Conservation (phyloP, 2,113 vertebrate genomes). For the Elaphurus davidianus region DNA sequence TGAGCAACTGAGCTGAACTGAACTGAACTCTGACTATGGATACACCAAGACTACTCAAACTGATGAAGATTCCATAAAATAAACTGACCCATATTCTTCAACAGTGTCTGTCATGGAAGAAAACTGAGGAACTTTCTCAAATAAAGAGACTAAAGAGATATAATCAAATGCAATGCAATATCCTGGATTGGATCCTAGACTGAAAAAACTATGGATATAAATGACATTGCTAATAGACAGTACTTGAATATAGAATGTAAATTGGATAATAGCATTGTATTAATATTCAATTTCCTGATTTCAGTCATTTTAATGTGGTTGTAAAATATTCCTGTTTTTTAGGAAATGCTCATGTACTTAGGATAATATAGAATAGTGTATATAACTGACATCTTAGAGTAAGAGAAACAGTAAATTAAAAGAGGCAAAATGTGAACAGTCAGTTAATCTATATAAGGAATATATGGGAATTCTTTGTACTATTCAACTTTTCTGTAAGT, state of each 20-base stretch:
- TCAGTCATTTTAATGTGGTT: background rate
- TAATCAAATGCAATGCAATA: background rate
- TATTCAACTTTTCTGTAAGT: background rate
- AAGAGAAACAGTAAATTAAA: background rate
- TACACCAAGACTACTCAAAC: background rate
- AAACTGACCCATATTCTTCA: background rate
- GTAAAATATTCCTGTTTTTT: background rate
- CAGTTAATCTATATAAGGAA: background rate
- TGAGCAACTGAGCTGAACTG: background rate
- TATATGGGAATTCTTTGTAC: background rate
- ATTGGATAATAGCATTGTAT: background rate
- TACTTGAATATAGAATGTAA: background rate
- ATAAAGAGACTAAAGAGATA: background rate
- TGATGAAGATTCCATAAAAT: background rate
- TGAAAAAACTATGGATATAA: background rate
- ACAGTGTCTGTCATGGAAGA: background rate
- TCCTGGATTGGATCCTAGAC: background rate
- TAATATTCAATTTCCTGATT: background rate
- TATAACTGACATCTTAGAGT: background rate
- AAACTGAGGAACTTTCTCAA: background rate
- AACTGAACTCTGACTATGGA: background rate
- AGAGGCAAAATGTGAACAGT: background rate
- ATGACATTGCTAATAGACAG: background rate
- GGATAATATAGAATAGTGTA: background rate
- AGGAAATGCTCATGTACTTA: background rate